These are phyloP conservation scores for Ichneumoninae sp. DNA, from an alignment of 2,888 invertebrate species.

Conservation along the genomic window DNA sequence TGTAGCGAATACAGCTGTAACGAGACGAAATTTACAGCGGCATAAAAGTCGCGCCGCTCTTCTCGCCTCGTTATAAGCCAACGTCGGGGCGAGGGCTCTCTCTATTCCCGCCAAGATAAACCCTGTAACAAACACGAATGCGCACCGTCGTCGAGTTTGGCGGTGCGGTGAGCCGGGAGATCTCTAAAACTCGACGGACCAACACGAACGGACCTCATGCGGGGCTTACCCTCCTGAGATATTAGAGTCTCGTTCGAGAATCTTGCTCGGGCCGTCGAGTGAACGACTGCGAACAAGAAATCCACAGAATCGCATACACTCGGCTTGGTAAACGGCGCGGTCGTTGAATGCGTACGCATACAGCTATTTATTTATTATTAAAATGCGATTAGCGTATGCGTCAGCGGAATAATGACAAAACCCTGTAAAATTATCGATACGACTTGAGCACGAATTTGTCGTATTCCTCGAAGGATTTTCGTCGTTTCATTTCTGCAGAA, in stretches of 20 bases:
- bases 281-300: slow-evolving; percentile 7
- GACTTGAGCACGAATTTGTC: not conserved
- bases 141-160: slow-evolving; percentile 25
- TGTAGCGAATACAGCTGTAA: slow-evolving; percentile 57
- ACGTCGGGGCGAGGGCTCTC: slow-evolving; percentile 29
- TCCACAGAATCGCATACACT: slow-evolving; percentile 29
- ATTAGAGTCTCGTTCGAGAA: slow-evolving; percentile 22
- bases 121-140: slow-evolving; percentile 1
- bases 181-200: slow-evolving; percentile 49
- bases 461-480: slow-evolving; percentile 1
- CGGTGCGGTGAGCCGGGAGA: slow-evolving; percentile 37
- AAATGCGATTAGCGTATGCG: slow-evolving; percentile 32
- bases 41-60: slow-evolving; percentile 61
- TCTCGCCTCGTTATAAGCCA: slow-evolving; percentile 68
- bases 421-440: not conserved
- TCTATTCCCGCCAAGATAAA: slow-evolving; percentile 23
- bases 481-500: not conserved
- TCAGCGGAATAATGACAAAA: not conserved
- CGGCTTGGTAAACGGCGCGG: not conserved
- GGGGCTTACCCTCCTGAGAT: slow-evolving; percentile 46
- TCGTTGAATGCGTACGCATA: not conserved
- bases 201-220: slow-evolving; percentile 42
- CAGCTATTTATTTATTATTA: slow-evolving; percentile 11
- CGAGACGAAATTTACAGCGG: slow-evolving; percentile 68
- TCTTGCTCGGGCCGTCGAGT: slow-evolving; percentile 18